These are phyloP conservation scores for Isurus oxyrinchus DNA, from an alignment of 2,113 vertebrate species.

Conservation along the genomic window DNA sequence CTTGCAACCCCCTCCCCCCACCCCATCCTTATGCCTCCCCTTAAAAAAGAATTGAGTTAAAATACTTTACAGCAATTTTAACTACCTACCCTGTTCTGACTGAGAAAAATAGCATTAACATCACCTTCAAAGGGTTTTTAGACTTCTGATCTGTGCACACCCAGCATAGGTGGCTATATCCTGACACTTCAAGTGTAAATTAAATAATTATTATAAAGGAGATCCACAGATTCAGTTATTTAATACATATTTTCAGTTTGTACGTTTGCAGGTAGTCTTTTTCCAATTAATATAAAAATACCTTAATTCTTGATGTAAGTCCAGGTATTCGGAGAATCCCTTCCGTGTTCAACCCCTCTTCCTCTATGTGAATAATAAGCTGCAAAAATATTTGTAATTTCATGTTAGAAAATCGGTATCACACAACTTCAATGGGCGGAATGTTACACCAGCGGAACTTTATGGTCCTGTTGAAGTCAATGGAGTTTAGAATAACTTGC, in stretches of 20 bases:
- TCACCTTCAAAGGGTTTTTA: not conserved
- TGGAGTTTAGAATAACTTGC: too few relatives aligned
- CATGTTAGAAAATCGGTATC: not conserved
- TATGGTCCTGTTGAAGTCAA: too few relatives aligned
- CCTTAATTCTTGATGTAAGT: conserved; percentile 79
- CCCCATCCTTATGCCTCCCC: too few relatives aligned
- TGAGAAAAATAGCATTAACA: not conserved
- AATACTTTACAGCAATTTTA: not conserved
- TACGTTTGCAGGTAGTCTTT: not conserved
- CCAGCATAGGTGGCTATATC: not conserved
- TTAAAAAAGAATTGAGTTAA: not conserved
- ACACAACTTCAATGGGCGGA: not conserved
- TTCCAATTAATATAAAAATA: conserved; percentile 45
- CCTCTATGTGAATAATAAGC: conserved; percentile 83
- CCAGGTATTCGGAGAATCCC: conserved; percentile 90
- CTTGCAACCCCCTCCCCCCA: too few relatives aligned
- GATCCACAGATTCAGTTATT: not conserved
- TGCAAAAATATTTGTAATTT: conserved; percentile 48
- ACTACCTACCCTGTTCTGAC: not conserved
- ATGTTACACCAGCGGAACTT: too few relatives aligned
- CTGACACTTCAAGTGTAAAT: not conserved
- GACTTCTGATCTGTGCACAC: not conserved
- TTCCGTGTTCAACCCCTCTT: conserved; percentile 81
- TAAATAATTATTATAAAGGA: not conserved
- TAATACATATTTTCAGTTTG: not conserved